phyloP scores from a whole-genome alignment of 2,797 vertebrate genomes.

The Intellagama lesueurii region DNA sequence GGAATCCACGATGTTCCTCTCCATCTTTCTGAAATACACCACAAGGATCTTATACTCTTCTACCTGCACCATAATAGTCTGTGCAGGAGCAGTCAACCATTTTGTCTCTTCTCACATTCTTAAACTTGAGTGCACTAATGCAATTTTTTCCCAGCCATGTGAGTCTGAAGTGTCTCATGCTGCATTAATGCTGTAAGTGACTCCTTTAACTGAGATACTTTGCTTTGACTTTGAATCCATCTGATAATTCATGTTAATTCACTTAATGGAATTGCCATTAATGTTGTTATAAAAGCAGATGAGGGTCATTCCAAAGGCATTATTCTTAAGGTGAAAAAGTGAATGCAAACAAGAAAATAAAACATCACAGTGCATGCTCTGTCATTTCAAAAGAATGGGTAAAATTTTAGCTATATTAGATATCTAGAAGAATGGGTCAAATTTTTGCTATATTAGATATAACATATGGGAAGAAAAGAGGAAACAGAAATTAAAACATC shows the following conservation, averaged over 20 bases:
- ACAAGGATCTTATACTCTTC: background rate
- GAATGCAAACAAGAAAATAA: constrained; percentile 28
- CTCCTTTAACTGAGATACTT: constrained; percentile 42
- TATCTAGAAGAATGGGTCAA: background rate
- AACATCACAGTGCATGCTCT: background rate
- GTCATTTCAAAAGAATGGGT: background rate
- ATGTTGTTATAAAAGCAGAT: constrained; percentile 42
- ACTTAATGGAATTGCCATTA: constrained; percentile 41
- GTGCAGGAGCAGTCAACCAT: background rate
- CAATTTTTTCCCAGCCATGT: background rate
- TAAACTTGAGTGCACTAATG: background rate
- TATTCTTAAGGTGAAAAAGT: constrained; percentile 32
- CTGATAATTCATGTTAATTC: background rate
- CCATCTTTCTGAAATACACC: background rate
- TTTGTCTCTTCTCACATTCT: background rate
- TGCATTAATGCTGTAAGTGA: constrained; percentile 2
- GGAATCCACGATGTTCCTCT: background rate
- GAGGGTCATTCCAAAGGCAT: constrained; percentile 51
- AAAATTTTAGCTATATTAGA: background rate
- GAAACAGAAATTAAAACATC: background rate
- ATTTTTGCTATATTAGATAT: background rate
- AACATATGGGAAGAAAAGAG: background rate
- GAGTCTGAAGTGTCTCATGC: constrained; percentile 21
- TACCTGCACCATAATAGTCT: background rate
- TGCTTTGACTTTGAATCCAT: constrained; percentile 51